These are phyloP conservation scores for Craseonycteris thonglongyai DNA, from an alignment of 2,113 vertebrate genomes.

Conservation along the genomic window DNA sequence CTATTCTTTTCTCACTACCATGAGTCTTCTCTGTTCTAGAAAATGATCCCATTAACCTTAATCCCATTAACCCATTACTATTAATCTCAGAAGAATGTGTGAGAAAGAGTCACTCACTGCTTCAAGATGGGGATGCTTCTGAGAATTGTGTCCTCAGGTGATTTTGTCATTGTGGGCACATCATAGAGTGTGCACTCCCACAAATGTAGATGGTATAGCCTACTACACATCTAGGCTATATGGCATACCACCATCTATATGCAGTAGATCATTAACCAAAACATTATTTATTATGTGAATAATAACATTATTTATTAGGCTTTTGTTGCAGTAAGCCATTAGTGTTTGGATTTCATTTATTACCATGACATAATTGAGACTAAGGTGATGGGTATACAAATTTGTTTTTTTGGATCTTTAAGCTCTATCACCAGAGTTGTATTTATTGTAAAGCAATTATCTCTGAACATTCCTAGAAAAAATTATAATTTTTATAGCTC, in stretches of 20 bases:
- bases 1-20: not conserved
- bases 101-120: not conserved
- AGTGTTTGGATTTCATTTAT: not conserved
- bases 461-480: not conserved
- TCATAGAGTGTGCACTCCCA: too few relatives aligned
- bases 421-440: not conserved
- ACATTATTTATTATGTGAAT: too few relatives aligned
- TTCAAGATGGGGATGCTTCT: too few relatives aligned
- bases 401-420: not conserved
- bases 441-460: not conserved
- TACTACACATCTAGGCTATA: too few relatives aligned
- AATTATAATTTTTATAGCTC: not conserved
- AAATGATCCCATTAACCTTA: not conserved
- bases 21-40: not conserved
- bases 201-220: too few relatives aligned
- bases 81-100: not conserved
- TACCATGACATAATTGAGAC: not conserved
- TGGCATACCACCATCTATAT: too few relatives aligned
- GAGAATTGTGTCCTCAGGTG: too few relatives aligned
- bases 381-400: not conserved
- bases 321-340: not conserved
- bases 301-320: too few relatives aligned
- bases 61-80: not conserved
- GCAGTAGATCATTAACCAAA: too few relatives aligned
- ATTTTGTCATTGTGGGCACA: too few relatives aligned